A percentile compares a stretch with the other conserved stretches of the same genome.
These are phyloP conservation scores for Python bivittatus DNA, from an alignment of 2,113 vertebrate genomes.

Conservation along the genomic window DNA sequence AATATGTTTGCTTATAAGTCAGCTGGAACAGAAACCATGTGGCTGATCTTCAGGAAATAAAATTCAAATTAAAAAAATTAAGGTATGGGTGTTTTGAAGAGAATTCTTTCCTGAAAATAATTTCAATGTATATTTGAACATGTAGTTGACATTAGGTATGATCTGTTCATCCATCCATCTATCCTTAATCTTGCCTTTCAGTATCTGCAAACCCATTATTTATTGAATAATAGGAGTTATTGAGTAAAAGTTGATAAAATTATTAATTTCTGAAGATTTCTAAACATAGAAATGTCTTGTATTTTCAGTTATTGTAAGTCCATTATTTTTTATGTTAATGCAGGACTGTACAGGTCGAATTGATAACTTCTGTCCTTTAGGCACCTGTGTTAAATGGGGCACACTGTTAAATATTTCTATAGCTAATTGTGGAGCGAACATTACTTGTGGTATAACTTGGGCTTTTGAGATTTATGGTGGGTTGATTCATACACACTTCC, in stretches of 20 bases:
- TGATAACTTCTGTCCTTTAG: not conserved
- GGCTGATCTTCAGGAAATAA: conserved; percentile 11
- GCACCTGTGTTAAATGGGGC: not conserved
- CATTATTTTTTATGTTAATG: not conserved
- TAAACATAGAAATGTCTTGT: not conserved
- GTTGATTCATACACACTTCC: no score
- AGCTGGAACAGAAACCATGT: not conserved
- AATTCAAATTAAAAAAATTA: not conserved
- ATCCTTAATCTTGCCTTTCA: not conserved
- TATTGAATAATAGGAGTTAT: not conserved
- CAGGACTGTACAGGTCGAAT: not conserved
- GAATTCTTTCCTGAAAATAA: not conserved
- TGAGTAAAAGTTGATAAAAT: not conserved
- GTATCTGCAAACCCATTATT: not conserved
- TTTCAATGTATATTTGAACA: not conserved
- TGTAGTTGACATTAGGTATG: not conserved
- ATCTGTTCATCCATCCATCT: not conserved
- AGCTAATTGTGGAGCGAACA: not conserved
- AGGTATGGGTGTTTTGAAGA: not conserved
- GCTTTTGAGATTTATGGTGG: not conserved
- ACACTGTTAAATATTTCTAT: not conserved
- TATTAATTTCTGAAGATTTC: not conserved
- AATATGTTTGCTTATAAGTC: not conserved
- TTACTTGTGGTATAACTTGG: not conserved
- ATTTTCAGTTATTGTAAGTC: not conserved